Conservation (phyloP, 2,113 vertebrate species). For the Glaucidium brasilianum region DNA sequence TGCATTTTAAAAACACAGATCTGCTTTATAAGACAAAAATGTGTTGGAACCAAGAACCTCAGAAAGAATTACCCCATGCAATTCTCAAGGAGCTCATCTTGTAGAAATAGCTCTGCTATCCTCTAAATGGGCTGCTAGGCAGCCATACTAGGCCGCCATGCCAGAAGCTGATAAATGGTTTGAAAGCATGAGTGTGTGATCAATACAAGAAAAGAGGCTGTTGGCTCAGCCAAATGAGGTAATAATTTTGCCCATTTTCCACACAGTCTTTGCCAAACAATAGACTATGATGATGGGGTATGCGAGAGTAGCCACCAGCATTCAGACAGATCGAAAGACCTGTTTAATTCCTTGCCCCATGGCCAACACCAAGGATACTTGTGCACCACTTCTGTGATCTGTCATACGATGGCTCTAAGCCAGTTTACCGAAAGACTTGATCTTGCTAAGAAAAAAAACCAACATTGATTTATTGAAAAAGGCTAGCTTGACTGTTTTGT, state of each 20-base stretch:
- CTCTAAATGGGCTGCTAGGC: background rate
- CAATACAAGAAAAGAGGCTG: background rate
- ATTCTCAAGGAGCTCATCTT: background rate
- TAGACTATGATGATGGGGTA: background rate
- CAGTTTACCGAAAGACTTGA: background rate
- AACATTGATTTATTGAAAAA: background rate
- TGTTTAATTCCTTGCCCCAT: background rate
- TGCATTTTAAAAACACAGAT: background rate
- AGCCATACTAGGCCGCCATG: background rate
- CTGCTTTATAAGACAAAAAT: background rate
- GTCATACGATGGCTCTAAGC: background rate
- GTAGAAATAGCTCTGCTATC: background rate
- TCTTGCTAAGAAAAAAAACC: background rate
- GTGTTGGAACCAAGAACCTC: background rate
- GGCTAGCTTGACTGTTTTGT: background rate
- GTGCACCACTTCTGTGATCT: background rate
- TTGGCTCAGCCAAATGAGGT: background rate
- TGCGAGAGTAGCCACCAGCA: background rate
- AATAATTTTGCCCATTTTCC: background rate
- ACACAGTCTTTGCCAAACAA: background rate
- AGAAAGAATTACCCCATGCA: background rate
- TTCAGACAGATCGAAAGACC: rapidly evolving
- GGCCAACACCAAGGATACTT: background rate
- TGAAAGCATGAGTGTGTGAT: background rate
- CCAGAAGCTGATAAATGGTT: background rate